Evolutionary conservation across 2,888 invertebrate genomes (phyloP).

Genomic region (Meta bourneti): DNA sequence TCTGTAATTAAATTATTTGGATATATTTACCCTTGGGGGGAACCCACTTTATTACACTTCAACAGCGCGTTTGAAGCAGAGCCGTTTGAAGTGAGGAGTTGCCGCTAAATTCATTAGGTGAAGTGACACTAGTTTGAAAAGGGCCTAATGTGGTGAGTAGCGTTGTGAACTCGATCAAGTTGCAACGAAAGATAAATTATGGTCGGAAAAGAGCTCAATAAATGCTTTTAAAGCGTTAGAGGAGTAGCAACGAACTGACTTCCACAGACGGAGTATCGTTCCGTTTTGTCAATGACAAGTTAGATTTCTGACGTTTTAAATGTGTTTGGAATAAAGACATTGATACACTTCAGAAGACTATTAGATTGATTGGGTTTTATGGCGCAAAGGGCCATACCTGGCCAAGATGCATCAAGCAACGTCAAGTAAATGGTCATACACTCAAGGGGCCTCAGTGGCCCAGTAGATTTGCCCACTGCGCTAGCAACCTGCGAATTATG

Average conservation of each 20-base stretch:
- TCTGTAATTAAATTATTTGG: conserved; percentile 59
- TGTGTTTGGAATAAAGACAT: neutral
- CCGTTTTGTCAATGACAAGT: neutral
- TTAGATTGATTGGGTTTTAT: no score
- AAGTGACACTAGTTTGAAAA: conserved; percentile 59
- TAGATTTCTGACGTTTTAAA: neutral
- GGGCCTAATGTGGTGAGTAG: conserved; percentile 39
- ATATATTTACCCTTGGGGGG: conserved; percentile 55
- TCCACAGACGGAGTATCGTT: neutral
- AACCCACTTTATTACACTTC: conserved; percentile 27
- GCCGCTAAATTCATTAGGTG: conserved; percentile 57
- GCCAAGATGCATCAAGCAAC: no score
- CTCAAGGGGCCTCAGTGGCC: no score
- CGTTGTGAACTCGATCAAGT: neutral
- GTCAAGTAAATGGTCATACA: no score
- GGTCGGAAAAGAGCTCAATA: neutral
- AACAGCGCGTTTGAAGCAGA: conserved; percentile 44
- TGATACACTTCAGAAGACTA: no score
- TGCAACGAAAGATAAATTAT: neutral
- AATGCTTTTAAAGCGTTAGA: neutral
- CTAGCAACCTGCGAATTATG: no score
- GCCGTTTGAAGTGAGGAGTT: conserved; percentile 34
- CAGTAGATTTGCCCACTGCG: no score
- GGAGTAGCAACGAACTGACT: neutral
- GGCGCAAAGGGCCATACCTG: no score